Conservation (phyloP, 2,113 vertebrate genomes). For the Edolisoma coerulescens region DNA sequence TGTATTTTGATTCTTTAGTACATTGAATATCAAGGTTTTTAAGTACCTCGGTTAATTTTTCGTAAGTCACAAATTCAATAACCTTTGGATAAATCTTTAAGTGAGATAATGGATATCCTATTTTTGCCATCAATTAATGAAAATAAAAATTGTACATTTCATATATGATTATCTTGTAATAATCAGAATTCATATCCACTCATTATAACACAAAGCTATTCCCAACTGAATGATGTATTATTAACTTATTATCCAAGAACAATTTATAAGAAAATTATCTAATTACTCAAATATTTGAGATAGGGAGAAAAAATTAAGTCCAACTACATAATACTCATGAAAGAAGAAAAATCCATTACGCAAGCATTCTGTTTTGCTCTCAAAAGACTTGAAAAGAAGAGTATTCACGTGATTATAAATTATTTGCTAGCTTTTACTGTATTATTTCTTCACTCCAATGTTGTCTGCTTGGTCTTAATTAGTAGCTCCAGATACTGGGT, state of each 20-base stretch:
- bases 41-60: background rate
- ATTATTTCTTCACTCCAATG: background rate
- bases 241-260: background rate
- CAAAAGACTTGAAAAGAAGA: background rate
- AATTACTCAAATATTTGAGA: background rate
- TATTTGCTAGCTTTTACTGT: background rate
- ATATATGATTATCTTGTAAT: background rate
- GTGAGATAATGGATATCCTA: background rate
- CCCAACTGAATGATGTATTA: background rate
- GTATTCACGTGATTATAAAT: background rate
- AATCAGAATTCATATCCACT: background rate
- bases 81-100: background rate
- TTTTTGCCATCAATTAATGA: background rate
- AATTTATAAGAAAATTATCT: background rate
- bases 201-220: background rate
- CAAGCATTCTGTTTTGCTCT: background rate
- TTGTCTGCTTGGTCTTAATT: background rate
- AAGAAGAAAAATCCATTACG: background rate
- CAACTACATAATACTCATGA: background rate
- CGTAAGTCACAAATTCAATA: background rate
- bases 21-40: background rate
- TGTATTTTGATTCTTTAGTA: background rate
- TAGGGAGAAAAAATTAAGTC: background rate
- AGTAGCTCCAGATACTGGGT: background rate
- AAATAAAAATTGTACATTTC: background rate